Conservation (phyloP, 2,888 invertebrate genomes). For the Morinoia aosen region DNA sequence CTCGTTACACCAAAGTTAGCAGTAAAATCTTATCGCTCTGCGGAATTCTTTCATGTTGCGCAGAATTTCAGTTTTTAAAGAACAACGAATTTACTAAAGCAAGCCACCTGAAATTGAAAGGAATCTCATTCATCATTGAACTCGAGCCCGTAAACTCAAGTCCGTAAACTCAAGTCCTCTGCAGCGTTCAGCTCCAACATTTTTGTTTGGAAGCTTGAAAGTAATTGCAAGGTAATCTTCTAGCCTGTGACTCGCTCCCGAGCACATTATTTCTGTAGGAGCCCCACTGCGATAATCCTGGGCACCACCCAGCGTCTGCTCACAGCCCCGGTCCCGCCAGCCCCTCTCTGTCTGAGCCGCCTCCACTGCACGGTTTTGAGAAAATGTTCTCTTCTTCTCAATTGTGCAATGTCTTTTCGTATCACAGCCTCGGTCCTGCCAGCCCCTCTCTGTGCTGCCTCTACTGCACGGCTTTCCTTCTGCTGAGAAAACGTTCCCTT, state of each 20-base stretch:
- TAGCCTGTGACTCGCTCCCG: not conserved
- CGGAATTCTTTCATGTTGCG: no score
- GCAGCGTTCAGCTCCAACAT: not conserved
- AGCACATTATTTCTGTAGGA: slow-evolving; percentile 1
- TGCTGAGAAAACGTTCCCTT: no score
- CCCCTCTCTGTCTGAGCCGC: not conserved
- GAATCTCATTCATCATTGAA: not conserved
- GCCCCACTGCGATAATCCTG: slow-evolving; percentile 32
- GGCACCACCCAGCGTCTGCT: not conserved
- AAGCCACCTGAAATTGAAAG: not conserved
- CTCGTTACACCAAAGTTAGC: no score
- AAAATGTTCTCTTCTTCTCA: no score
- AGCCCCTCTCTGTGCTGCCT: not conserved
- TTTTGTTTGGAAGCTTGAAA: not conserved
- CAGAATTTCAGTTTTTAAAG: not conserved
- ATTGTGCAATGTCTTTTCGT: no score
- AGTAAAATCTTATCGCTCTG: no score
- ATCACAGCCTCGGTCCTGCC: not conserved
- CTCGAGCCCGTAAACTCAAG: not conserved
- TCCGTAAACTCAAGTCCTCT: not conserved
- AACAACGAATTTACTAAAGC: not conserved
- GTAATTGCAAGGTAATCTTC: not conserved
- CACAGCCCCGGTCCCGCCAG: not conserved
- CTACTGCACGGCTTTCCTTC: no score
- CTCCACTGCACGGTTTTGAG: no score